These are phyloP conservation scores for Spodoptera litura DNA, from an alignment of 1,140 invertebrate species.

Conservation along the genomic window DNA sequence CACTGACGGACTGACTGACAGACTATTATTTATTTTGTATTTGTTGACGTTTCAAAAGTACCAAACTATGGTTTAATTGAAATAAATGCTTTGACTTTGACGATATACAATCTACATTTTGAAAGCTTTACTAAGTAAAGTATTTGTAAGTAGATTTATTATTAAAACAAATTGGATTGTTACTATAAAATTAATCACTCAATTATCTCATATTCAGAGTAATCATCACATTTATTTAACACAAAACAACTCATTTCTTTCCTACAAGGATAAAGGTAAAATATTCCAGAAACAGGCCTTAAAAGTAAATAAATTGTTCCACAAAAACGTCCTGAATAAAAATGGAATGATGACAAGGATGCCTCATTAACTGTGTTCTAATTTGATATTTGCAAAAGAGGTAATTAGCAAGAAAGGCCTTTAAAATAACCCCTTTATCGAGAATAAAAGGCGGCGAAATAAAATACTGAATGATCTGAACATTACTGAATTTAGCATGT, in stretches of 20 bases:
- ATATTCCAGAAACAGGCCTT: slow-evolving; percentile 4
- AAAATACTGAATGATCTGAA: neutral
- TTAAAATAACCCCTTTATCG: slow-evolving; percentile 12
- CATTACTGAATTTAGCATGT: no score
- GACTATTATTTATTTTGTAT: no score
- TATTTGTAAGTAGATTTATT: no score
- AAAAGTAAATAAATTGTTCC: slow-evolving; percentile 32
- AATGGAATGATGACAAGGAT: slow-evolving; percentile 31
- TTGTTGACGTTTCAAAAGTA: no score
- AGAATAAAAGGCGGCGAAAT: neutral
- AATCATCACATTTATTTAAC: neutral
- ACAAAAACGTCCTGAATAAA: slow-evolving; percentile 4
- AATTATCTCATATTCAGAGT: no score
- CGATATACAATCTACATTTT: neutral
- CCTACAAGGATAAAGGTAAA: neutral
- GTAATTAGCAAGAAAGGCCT: slow-evolving; percentile 17
- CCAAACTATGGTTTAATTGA: no score
- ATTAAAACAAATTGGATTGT: no score
- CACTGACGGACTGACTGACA: no score
- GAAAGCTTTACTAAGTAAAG: no score
- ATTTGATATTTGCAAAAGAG: slow-evolving; percentile 37
- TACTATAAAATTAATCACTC: no score
- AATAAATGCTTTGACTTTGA: no score
- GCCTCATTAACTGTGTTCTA: slow-evolving; percentile 36
- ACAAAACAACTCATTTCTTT: no score